Evolutionary conservation across 2,888 invertebrate species (phyloP).

Genomic region (Eledone cirrhosa): DNA sequence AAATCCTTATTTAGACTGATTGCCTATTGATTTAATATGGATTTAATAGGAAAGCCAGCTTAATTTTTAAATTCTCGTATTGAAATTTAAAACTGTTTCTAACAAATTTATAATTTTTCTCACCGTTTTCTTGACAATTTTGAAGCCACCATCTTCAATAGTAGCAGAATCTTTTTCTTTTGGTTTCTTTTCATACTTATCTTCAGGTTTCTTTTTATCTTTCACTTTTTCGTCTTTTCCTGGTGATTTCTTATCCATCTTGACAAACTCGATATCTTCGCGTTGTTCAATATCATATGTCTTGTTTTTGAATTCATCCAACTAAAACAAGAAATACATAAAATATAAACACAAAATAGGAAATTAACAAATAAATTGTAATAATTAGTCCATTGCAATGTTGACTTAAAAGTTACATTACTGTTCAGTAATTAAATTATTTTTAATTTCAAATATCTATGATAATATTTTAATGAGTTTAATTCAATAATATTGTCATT

Average conservation of each 20-base stretch:
- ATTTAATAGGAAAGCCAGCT: too few species aligned
- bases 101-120: slow-evolving; percentile 15
- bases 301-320: slow-evolving; percentile 38
- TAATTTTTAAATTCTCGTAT: too few species aligned
- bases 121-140: slow-evolving; percentile 49
- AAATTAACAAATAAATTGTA: too few species aligned
- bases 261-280: slow-evolving; percentile 43
- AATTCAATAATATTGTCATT: too few species aligned
- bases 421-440: too few species aligned
- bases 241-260: slow-evolving; percentile 40
- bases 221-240: slow-evolving; percentile 42
- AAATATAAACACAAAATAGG: too few species aligned
- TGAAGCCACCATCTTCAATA: slow-evolving; percentile 40
- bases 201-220: slow-evolving; percentile 48
- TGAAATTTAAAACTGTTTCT: not conserved
- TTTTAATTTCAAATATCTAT: too few species aligned
- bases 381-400: too few species aligned
- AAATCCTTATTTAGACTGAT: too few species aligned
- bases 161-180: slow-evolving; percentile 45
- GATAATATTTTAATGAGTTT: too few species aligned
- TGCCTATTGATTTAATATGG: too few species aligned
- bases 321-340: slow-evolving; percentile 31
- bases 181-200: slow-evolving; percentile 45
- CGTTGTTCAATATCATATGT: slow-evolving; percentile 38
- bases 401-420: too few species aligned